Evolutionary conservation across 2,888 invertebrate genomes (phyloP).

Genomic region (Thecophora atra): DNA sequence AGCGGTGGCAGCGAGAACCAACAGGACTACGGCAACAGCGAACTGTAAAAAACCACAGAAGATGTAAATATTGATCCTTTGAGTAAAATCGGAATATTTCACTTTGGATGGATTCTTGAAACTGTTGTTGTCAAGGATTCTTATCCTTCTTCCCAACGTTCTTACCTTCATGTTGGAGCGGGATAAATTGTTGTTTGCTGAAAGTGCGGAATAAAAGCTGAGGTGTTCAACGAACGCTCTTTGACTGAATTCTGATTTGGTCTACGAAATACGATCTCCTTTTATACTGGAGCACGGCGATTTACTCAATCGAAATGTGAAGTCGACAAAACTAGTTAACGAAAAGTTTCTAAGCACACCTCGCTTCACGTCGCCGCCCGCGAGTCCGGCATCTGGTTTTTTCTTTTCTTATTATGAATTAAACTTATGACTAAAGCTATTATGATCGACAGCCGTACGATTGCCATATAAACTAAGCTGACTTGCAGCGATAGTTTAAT

Average conservation of each 20-base stretch:
- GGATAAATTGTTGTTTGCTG: constrained; percentile 9
- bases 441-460: neutral
- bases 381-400: neutral
- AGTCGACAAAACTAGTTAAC: constrained; percentile 8
- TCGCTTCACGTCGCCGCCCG: neutral
- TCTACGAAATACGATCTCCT: constrained; percentile 60
- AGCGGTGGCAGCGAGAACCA: constrained; percentile 57
- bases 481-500: constrained; percentile 49
- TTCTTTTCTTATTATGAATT: neutral
- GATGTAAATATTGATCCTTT: too few relatives aligned
- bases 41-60: constrained; percentile 49
- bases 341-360: constrained; percentile 12
- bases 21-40: constrained; percentile 57
- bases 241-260: constrained; percentile 63
- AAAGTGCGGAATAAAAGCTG: constrained; percentile 36
- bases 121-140: neutral
- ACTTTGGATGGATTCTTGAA: too few relatives aligned
- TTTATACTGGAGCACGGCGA: constrained; percentile 55
- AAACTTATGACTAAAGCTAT: neutral
- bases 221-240: constrained; percentile 60
- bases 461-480: neutral
- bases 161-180: constrained; percentile 64
- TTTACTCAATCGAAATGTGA: constrained; percentile 19
- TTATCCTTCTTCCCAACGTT: constrained; percentile 24
- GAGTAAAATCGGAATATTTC: neutral